These are phyloP conservation scores for Manis pentadactyla DNA, from an alignment of 2,797 vertebrate genomes.

Conservation along the genomic window DNA sequence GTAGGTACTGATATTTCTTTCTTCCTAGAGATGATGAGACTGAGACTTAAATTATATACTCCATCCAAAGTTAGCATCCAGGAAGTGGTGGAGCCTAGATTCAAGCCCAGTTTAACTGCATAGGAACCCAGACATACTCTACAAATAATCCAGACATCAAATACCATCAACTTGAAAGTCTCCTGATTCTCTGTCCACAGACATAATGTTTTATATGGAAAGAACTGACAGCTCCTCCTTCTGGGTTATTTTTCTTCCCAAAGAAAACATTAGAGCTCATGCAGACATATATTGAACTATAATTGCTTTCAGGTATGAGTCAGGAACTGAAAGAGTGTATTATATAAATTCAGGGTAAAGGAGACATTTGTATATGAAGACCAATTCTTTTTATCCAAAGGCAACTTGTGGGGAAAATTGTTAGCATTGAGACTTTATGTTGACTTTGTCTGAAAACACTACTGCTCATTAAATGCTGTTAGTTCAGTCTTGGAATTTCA, in stretches of 20 bases:
- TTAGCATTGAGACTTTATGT: background rate
- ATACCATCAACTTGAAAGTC: background rate
- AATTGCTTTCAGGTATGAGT: background rate
- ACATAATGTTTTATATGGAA: slow-evolving; percentile 7
- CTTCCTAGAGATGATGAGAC: background rate
- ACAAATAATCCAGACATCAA: background rate
- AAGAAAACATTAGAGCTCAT: background rate
- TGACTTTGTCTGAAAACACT: background rate
- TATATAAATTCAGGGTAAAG: slow-evolving; percentile 27
- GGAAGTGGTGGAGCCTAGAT: background rate
- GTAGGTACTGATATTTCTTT: background rate
- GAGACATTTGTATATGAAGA: slow-evolving; percentile 32
- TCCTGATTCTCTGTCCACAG: background rate
- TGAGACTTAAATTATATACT: background rate
- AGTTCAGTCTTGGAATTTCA: slow-evolving; percentile 36
- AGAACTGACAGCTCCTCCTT: background rate
- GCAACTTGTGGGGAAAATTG: background rate
- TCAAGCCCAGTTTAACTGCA: background rate
- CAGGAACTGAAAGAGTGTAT: background rate
- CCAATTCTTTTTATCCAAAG: background rate
- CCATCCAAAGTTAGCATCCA: background rate
- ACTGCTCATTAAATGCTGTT: background rate
- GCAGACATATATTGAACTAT: background rate
- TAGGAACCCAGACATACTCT: background rate
- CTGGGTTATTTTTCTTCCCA: slow-evolving; percentile 10